These are phyloP conservation scores for Eurosta solidaginis DNA, from an alignment of 1,140 invertebrate genomes.

Conservation along the genomic window DNA sequence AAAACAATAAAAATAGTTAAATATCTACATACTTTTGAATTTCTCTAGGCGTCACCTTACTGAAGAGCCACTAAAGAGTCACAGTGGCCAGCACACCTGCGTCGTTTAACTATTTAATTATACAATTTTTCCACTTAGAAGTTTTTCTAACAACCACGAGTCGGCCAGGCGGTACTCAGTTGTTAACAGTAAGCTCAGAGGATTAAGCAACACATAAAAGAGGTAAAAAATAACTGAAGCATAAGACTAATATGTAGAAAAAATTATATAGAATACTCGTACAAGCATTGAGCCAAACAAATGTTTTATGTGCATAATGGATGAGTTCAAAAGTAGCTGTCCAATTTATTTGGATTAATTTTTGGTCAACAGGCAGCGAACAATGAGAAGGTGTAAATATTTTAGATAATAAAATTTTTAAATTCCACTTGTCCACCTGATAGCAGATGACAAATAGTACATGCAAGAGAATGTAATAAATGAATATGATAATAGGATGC, in stretches of 20 bases:
- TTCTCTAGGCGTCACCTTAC: background rate
- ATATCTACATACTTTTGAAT: background rate
- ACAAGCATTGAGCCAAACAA: background rate
- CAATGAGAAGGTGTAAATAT: conserved; percentile 24
- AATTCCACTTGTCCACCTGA: background rate
- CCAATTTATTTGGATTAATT: conserved; percentile 22
- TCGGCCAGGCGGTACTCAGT: background rate
- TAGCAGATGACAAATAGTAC: background rate
- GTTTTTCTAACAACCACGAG: background rate
- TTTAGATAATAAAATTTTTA: conserved; percentile 1
- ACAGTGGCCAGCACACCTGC: conserved; percentile 3
- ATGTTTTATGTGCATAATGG: background rate
- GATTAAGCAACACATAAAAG: background rate
- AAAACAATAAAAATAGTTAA: background rate
- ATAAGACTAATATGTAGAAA: background rate
- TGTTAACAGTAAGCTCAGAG: conserved; percentile 12
- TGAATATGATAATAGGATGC: background rate
- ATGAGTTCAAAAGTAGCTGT: conserved; percentile 18
- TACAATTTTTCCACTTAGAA: conserved; percentile 24
- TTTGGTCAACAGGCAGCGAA: background rate
- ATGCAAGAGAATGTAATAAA: background rate
- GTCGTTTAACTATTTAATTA: conserved; percentile 21
- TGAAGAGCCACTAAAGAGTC: conserved; percentile 6
- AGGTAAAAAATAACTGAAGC: background rate
- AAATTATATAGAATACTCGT: background rate